Percentiles rank a stretch among this genome's conserved stretches.
Evolutionary conservation across 2,113 vertebrate species (phyloP).

Genomic region (Clarias batrachus): DNA sequence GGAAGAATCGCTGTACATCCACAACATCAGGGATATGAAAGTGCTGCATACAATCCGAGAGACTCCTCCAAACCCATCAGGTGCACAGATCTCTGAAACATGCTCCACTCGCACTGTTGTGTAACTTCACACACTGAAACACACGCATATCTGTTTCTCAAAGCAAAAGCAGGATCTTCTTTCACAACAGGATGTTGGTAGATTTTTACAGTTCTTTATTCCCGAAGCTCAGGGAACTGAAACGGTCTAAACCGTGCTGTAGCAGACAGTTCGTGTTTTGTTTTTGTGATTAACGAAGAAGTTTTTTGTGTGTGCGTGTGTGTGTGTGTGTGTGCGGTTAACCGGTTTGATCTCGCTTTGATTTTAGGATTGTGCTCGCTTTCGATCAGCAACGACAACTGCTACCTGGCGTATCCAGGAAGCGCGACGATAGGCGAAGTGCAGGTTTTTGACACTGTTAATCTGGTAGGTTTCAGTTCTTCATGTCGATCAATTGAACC

Average conservation of each 20-base stretch:
- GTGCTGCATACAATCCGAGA: constrained; percentile 98
- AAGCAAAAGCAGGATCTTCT: not conserved
- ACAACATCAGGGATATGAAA: constrained; percentile 99
- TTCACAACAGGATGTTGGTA: not conserved
- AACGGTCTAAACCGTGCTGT: not conserved
- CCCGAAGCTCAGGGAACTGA: not conserved
- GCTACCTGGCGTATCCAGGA: constrained; percentile 95
- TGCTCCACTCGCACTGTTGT: not conserved
- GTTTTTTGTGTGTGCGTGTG: not conserved
- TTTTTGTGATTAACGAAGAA: not conserved
- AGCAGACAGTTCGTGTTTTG: not conserved
- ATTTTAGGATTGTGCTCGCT: constrained; percentile 81
- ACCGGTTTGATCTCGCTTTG: not conserved
- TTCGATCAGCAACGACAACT: constrained; percentile 97
- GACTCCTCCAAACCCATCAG: constrained; percentile 84
- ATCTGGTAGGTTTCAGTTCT: constrained; percentile 79
- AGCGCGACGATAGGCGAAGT: constrained; percentile 97
- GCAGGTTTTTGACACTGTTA: constrained; percentile 97
- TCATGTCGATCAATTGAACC: no score
- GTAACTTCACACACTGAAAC: not conserved
- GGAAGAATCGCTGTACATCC: constrained; percentile 97
- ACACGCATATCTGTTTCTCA: not conserved
- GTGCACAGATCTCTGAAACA: not conserved
- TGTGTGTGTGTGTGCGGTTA: no score
- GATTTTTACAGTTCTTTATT: constrained; percentile 1